Evolutionary conservation across 2,888 invertebrate species (phyloP), one percentile per base, ranked within the genome.

Genomic region (Pollenia amentaria): DNA sequence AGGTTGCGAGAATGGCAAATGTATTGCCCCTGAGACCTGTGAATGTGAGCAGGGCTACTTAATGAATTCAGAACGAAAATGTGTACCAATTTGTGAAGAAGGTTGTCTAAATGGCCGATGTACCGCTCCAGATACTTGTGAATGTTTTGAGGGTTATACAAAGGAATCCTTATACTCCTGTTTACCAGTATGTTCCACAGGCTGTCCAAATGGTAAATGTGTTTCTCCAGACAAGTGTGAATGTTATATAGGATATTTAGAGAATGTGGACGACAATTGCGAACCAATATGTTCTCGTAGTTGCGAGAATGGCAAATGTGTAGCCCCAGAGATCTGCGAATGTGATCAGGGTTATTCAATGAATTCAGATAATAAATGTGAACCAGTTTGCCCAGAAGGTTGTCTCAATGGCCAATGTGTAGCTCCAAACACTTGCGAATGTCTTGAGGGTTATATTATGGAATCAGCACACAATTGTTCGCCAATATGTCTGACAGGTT

Each of bases 1-100:
- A 1, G 70, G 60, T 11, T 94, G 93, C 65, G 69, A 82, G 0
- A 91, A 93, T 86, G 93, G 93, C 6, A 81, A 65, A 6, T 94
- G 93, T 82, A 81, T 91, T 0, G 94, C 94, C 0, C 95, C 95
- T 0, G 94, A 95, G 85, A 91, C 93, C 0, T 96, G 96, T 90
- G 92, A 90, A 10, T 96, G 96, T 89, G 92, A 93, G 14, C 89
- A 92, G 10, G 95, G 95, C 0, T 95, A 93, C 89, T 90, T 91
- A 7, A 94, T 0, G 92, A 94, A 89, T 3, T 64, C 4, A n/a
- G 21, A 51, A 21, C 69, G 57, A 7, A 21, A 40, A 2, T 89
- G 89, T 73, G 18, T 67, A 10, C 89, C 89, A 0, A 2, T 88
- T 11, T 92, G 92, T 67, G 62, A 88, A 10, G 64, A 76, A 0